Evolutionary conservation across 2,113 vertebrate genomes (phyloP).

Genomic region (Psittacara wagleri): DNA sequence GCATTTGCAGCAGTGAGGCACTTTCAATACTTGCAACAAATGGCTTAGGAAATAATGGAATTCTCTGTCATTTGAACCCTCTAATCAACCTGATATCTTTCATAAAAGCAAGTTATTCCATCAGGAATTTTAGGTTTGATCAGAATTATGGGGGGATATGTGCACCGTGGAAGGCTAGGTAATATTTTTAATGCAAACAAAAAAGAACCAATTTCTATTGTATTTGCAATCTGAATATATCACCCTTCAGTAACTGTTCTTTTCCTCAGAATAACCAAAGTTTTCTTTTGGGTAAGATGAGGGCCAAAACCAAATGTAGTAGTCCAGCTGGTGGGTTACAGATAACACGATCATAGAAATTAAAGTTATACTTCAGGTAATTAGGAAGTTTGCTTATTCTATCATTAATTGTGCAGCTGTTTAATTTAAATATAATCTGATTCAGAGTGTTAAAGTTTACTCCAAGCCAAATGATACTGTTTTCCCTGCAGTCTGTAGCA

Average conservation of each 20-base stretch:
- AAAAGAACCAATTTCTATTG: not conserved
- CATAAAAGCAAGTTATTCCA: not conserved
- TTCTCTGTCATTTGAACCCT: not conserved
- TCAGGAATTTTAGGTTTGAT: not conserved
- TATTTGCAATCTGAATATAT: not conserved
- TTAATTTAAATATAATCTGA: constrained; percentile 67
- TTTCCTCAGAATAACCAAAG: not conserved
- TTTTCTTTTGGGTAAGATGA: constrained; percentile 7
- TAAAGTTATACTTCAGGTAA: constrained; percentile 54
- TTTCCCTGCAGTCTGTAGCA: constrained; percentile 51
- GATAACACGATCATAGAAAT: constrained; percentile 46
- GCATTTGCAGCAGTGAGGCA: not conserved
- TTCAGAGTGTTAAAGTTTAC: constrained; percentile 50
- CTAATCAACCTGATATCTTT: not conserved
- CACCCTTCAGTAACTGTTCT: not conserved
- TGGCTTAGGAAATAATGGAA: not conserved
- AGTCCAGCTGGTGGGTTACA: constrained; percentile 50
- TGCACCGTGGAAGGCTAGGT: not conserved
- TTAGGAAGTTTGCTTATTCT: constrained; percentile 56
- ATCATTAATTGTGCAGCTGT: constrained; percentile 62
- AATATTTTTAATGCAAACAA: not conserved
- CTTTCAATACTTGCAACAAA: not conserved
- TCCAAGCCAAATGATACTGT: constrained; percentile 15
- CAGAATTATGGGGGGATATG: not conserved
- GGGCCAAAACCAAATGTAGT: not conserved